Percentiles rank a stretch among this genome's conserved stretches.
phyloP scores from a whole-genome alignment of 2,888 invertebrate species.

The Strigamia transsilvanica region DNA sequence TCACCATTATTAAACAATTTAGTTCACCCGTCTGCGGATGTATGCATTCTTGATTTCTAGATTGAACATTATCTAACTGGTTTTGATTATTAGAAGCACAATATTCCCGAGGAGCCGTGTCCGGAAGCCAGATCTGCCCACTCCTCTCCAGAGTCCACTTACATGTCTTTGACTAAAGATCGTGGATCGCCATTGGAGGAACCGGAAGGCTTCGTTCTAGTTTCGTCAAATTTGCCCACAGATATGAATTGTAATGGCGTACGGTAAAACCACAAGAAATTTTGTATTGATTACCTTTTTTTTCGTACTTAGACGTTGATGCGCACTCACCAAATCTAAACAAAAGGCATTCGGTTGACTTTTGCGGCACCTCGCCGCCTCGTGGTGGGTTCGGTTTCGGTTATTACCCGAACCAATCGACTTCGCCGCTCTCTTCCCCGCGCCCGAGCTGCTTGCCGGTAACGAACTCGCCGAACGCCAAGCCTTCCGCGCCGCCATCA shows the following conservation, averaged over 20 bases:
- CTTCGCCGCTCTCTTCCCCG: slow-evolving; percentile 55
- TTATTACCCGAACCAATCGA: slow-evolving; percentile 9
- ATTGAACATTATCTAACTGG: too few species aligned
- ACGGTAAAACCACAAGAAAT: neutral
- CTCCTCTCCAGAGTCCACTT: slow-evolving; percentile 22
- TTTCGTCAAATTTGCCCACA: slow-evolving; percentile 68
- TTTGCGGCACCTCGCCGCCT: slow-evolving; percentile 46
- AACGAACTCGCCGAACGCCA: slow-evolving; percentile 50
- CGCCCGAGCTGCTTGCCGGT: slow-evolving; percentile 55
- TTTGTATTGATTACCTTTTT: neutral
- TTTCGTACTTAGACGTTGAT: neutral
- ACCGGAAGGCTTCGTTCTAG: slow-evolving; percentile 76
- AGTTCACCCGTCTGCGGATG: neutral
- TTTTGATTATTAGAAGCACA: slow-evolving; percentile 34
- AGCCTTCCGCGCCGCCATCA: slow-evolving; percentile 62
- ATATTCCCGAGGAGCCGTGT: slow-evolving; percentile 45
- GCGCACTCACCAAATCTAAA: slow-evolving; percentile 3
- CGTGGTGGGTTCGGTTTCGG: neutral
- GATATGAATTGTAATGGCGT: slow-evolving; percentile 54
- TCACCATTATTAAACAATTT: slow-evolving; percentile 17
- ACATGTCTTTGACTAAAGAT: slow-evolving; percentile 50
- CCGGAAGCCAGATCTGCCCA: slow-evolving; percentile 18
- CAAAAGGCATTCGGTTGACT: slow-evolving; percentile 51
- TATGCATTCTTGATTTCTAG: neutral
- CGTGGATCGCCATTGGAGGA: slow-evolving; percentile 53